Evolutionary conservation across 2,797 vertebrate species (phyloP).

Genomic region (Pangasius krempfi): DNA sequence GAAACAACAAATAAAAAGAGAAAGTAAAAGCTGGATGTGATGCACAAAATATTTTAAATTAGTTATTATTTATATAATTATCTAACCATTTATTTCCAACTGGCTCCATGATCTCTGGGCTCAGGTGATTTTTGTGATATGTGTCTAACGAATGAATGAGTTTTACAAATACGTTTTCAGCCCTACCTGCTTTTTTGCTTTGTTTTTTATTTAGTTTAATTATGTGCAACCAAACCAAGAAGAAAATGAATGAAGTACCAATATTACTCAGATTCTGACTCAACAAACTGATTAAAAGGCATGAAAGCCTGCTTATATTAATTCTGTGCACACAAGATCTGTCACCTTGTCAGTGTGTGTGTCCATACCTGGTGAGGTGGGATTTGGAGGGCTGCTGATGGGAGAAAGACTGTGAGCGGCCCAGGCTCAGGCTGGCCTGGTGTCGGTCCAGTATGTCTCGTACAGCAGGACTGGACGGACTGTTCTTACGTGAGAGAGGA

Average conservation of each 20-base stretch:
- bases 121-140: not conserved
- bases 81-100: not conserved
- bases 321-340: not conserved
- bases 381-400: constrained; percentile 91
- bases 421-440: constrained; percentile 81
- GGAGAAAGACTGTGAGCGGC: constrained; percentile 93
- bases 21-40: not conserved
- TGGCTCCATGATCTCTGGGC: not conserved
- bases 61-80: not conserved
- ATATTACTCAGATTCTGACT: not conserved
- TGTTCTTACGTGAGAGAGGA: constrained; percentile 86
- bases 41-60: not conserved
- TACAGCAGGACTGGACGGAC: constrained; percentile 88
- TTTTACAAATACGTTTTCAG: not conserved
- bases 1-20: not conserved
- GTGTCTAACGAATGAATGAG: not conserved
- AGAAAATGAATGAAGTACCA: not conserved
- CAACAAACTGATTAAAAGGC: not conserved
- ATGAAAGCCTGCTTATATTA: not conserved
- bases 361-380: constrained; percentile 88
- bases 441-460: constrained; percentile 86
- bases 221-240: not conserved
- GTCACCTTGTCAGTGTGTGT: not conserved
- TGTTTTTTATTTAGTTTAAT: not conserved
- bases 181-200: not conserved